Base-by-base conservation (phyloP, 2,113 vertebrate species). In the Prunella fulvescens region DNA sequence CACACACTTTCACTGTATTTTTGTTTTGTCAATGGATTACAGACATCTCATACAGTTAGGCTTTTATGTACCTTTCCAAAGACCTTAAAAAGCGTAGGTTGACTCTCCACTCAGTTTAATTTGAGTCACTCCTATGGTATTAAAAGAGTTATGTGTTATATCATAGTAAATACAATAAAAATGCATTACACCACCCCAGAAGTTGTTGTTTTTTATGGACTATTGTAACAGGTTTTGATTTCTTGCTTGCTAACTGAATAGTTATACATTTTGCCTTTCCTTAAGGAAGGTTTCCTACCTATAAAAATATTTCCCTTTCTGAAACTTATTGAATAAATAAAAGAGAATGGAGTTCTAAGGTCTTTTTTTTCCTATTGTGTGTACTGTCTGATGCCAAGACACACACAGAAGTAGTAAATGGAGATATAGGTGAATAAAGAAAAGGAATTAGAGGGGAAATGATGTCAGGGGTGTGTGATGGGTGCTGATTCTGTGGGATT, bases 21-120 rank as follows among this genome's bases (percentile, higher is more conserved):
- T 91, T 77, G 73, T 83, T 95, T 86, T 73, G 51, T 86, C 87
- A 91, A 66, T 95, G 77, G 42, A 65, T 94, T 95, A 74, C 74
- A 96, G 95, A 78, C 50, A 22, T 85, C 50, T 85, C 71, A 89
- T 90, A 37, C 14, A 74, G 58, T 71, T 65, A 58, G 53, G 26
- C 35, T 57, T 81, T 51, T 33, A 86, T 24, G 64, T 45, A 39
- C 22, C 17, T 60, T 86, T 91, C 60, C 33, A 86, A 92, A 90
- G 20, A n/a, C 19, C 39, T 60, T 94, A 47, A 74, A 81, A 70
- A 51, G 17, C 4, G 1, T 67, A 86, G 33, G 35, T 62, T 50
- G 35, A 73, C 22, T 54, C n/a, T 73, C 50, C 39, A 3, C 6
- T 77, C 31, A 8, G 8, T 65, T 90, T 88, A 53, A 58, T 93